Evolutionary conservation across 2,888 invertebrate genomes (phyloP), one percentile per base, ranked within the genome.

Genomic region (Lissocephala sabroskyi): DNA sequence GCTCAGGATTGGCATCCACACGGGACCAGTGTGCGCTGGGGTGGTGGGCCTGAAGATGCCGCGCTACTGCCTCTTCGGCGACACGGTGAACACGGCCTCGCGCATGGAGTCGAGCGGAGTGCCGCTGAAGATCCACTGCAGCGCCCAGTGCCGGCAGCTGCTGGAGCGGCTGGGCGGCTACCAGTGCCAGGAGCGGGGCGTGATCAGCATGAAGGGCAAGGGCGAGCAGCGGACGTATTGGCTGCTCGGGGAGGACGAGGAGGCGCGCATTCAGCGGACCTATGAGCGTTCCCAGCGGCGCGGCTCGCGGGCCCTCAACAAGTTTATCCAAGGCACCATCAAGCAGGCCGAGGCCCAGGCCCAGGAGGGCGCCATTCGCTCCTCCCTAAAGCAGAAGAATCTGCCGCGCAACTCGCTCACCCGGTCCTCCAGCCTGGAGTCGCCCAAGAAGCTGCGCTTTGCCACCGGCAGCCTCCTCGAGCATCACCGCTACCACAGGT

Each of bases 11-110:
- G 97, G 97, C 51, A 89, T 97, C 52, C 97, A 97, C 85, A 93
- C 96, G 35, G 93, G 96, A 5, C 94, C 95, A 0, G 95, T 95
- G 10, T 96, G 96, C 76, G 95, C 96, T 0, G 96, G 96, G 1
- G 96, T 96, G 0, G 96, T 96, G 0, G 96, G 96, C 0, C 85
- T 94, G 3, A 96, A 96, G 85, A 96, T 96, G 96, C 96, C 96
- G 0, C 87, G 96, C 37, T 96, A 95, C 79, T 96, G 96, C 76
- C 86, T 96, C 2, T 96, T 96, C 76, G 96, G 96, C 0, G 96
- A 96, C 79, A 96, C 96, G 0, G 96, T 96, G 1, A 96, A 96
- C 79, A 96, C 96, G 0, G 92, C 95, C 1, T 93, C 93, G 49
- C 87, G 95, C 14, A 93, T 95, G 88, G 95, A 95, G 84, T 94